phyloP scores from a whole-genome alignment of 2,797 vertebrate genomes.

The Phylloscopus collybita region DNA sequence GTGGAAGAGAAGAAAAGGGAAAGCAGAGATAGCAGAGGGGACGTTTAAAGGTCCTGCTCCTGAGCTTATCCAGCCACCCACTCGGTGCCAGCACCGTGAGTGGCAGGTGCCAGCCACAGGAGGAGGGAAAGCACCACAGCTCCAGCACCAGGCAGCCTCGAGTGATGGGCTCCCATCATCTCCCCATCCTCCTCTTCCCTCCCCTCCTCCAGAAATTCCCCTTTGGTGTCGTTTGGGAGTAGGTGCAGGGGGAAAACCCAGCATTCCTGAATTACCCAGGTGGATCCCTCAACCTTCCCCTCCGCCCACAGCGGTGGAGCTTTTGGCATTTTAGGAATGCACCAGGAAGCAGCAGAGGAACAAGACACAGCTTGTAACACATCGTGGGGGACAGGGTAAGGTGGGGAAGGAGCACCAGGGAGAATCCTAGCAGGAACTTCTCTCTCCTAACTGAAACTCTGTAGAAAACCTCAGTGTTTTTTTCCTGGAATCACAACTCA shows the following conservation, averaged over 20 bases:
- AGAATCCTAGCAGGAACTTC: background rate
- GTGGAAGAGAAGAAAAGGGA: background rate
- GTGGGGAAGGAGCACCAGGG: background rate
- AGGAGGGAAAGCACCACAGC: background rate
- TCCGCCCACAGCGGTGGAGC: background rate
- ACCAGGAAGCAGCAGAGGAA: accelerated
- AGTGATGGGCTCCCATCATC: background rate
- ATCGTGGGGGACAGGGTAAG: accelerated
- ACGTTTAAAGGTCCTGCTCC: background rate
- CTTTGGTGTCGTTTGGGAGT: accelerated
- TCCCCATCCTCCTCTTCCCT: background rate
- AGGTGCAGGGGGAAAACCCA: background rate
- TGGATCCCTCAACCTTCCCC: accelerated
- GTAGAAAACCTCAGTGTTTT: background rate
- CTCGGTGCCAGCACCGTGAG: accelerated
- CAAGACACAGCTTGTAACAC: background rate
- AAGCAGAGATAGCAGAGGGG: background rate
- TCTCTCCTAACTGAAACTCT: background rate
- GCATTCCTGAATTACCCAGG: background rate
- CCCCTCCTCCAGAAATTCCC: background rate
- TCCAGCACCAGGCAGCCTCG: background rate
- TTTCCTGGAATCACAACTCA: background rate
- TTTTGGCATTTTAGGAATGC: background rate
- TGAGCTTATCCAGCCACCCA: background rate
- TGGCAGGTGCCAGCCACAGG: accelerated